Evolutionary conservation across 2,888 invertebrate genomes (phyloP).

Genomic region (Orchesellides sinensis): DNA sequence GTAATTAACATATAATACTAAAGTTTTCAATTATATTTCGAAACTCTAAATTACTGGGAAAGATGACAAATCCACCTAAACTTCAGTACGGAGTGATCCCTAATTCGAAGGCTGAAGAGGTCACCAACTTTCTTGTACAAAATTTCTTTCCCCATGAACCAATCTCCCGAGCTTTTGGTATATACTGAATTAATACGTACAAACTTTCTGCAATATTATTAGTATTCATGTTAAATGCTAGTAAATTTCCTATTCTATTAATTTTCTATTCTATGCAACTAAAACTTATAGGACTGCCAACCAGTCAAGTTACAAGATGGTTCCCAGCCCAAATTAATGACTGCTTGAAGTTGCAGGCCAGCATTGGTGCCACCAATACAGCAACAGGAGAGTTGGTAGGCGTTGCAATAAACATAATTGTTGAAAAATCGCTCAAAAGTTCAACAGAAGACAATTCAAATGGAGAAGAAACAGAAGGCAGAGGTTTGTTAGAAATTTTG

Average conservation of each 20-base stretch:
- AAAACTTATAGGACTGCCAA: constrained; percentile 32
- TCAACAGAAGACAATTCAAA: background rate
- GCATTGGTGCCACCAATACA: constrained; percentile 29
- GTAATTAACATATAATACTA: background rate
- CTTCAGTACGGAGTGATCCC: no score
- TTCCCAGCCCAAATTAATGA: constrained; percentile 13
- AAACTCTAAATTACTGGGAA: no score
- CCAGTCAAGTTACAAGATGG: constrained; percentile 41
- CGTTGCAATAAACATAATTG: constrained; percentile 46
- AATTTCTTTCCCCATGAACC: constrained; percentile 54
- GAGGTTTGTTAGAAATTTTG: constrained; percentile 42
- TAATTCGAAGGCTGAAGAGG: background rate
- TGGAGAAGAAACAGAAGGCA: constrained; percentile 27
- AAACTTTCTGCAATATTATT: background rate
- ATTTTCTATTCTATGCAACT: background rate
- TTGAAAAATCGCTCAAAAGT: constrained; percentile 16
- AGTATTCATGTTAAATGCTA: background rate
- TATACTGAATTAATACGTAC: background rate
- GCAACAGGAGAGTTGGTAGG: constrained; percentile 31
- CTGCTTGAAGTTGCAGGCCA: constrained; percentile 14
- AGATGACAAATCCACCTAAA: no score
- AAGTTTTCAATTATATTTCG: background rate
- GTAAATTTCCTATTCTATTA: background rate
- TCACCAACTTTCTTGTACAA: constrained; percentile 21
- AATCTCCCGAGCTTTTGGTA: constrained; percentile 43